phyloP scores from a whole-genome alignment of 2,888 invertebrate species.

The Pseudococcus viburni region DNA sequence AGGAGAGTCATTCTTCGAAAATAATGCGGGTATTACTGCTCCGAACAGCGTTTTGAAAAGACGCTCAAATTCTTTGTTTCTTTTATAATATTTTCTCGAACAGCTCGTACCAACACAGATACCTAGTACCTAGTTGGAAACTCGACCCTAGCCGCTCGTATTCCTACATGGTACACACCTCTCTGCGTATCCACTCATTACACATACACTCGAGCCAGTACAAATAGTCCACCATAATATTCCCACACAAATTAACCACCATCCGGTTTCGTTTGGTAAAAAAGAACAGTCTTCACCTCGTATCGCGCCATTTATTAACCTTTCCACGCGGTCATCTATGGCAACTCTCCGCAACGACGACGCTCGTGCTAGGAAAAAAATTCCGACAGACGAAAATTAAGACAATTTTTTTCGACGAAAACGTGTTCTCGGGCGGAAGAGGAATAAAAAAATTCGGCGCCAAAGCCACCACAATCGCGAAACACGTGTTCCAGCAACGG shows the following conservation, averaged over 20 bases:
- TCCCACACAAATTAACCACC: constrained; percentile 57
- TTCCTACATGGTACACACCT: not conserved
- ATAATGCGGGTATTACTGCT: constrained; percentile 12
- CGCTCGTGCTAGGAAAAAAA: not conserved
- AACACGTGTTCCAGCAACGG: constrained; percentile 12
- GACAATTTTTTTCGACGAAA: not conserved
- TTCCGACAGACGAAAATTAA: not conserved
- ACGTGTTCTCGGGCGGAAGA: constrained; percentile 4
- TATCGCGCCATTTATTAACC: constrained; percentile 50
- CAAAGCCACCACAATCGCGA: not conserved
- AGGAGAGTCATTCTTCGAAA: constrained; percentile 1
- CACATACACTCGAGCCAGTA: not conserved
- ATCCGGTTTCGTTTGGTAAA: constrained; percentile 44
- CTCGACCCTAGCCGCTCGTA: not conserved
- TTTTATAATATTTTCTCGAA: constrained; percentile 4
- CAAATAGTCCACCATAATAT: constrained; percentile 51
- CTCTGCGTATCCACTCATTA: constrained; percentile 2
- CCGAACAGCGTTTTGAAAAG: not conserved
- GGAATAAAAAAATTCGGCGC: constrained; percentile 21
- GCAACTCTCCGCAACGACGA: not conserved
- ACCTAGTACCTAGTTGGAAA: constrained; percentile 20
- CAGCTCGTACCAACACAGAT: not conserved
- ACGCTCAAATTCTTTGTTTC: constrained; percentile 22
- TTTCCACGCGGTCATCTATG: constrained; percentile 2
- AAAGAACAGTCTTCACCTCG: constrained; percentile 35